A percentile compares a stretch with the other conserved stretches of the same genome.
These are phyloP conservation scores for Zaprionus capensis DNA, from an alignment of 1,140 invertebrate species.

Conservation along the genomic window DNA sequence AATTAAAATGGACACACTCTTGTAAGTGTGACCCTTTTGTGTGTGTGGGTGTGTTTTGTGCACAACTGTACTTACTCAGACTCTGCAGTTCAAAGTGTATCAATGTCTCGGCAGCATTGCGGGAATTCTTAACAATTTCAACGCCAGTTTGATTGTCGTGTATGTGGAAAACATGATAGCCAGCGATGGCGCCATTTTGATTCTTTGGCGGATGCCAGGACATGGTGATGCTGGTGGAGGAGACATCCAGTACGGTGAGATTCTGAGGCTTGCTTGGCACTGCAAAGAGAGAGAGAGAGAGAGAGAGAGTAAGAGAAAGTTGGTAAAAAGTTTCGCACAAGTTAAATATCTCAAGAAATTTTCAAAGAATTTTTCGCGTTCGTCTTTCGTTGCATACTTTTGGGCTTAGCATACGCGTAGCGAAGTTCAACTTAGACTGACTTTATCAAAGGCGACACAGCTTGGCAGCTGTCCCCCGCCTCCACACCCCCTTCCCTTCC, in stretches of 20 bases:
- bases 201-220: constrained; percentile 91
- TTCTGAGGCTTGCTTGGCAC: constrained; percentile 93
- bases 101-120: constrained; percentile 82
- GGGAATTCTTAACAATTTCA: constrained; percentile 85
- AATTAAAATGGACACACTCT: constrained; percentile 40
- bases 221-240: constrained; percentile 90
- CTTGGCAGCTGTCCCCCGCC: constrained; percentile 6
- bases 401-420: constrained; percentile 9
- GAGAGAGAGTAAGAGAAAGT: background rate
- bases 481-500: background rate
- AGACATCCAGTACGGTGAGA: constrained; percentile 90
- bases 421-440: constrained; percentile 1
- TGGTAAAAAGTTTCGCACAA: constrained; percentile 27
- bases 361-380: constrained; percentile 2
- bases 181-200: constrained; percentile 89
- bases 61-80: constrained; percentile 86
- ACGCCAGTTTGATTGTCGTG: constrained; percentile 89
- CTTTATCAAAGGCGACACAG: constrained; percentile 23
- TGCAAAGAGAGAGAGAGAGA: constrained; percentile 83
- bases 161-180: constrained; percentile 90
- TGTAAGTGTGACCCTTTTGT: constrained; percentile 14
- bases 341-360: constrained; percentile 27
- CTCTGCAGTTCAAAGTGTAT: constrained; percentile 86
- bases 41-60: background rate
- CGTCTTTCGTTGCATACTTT: constrained; percentile 24